Conservation (phyloP, 1,140 invertebrate genomes). For the Aphaenogaster rudis region DNA sequence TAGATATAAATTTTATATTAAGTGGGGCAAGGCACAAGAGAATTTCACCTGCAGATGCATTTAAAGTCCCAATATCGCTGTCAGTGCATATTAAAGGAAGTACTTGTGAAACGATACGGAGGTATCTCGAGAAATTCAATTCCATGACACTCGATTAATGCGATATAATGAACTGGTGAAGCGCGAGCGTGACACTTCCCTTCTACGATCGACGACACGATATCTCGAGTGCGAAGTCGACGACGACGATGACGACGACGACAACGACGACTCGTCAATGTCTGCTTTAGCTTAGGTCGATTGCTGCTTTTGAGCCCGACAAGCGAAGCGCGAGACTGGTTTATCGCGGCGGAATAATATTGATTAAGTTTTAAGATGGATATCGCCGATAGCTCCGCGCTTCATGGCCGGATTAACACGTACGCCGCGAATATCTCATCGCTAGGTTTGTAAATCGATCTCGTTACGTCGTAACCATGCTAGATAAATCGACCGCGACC, state of each 20-base stretch:
- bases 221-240: constrained; percentile 34
- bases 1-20: constrained; percentile 29
- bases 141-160: constrained; percentile 58
- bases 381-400: constrained; percentile 22
- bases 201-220: constrained; percentile 29
- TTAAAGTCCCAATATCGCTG: constrained; percentile 17
- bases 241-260: not conserved
- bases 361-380: constrained; percentile 52
- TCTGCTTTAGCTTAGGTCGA: constrained; percentile 15
- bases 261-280: constrained; percentile 41
- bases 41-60: constrained; percentile 10
- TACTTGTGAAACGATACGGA: constrained; percentile 36
- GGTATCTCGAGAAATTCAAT: constrained; percentile 52
- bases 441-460: constrained; percentile 45
- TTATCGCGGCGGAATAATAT: constrained; percentile 57
- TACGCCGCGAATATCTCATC: constrained; percentile 43
- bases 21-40: not conserved
- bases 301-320: constrained; percentile 19
- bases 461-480: constrained; percentile 21
- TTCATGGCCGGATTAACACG: constrained; percentile 58
- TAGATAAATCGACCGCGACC: constrained; percentile 40
- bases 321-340: constrained; percentile 52
- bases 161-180: constrained; percentile 65
- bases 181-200: constrained; percentile 40
- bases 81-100: constrained; percentile 43